These are phyloP conservation scores for Pitangus sulphuratus DNA, from an alignment of 2,797 vertebrate genomes.

Conservation along the genomic window DNA sequence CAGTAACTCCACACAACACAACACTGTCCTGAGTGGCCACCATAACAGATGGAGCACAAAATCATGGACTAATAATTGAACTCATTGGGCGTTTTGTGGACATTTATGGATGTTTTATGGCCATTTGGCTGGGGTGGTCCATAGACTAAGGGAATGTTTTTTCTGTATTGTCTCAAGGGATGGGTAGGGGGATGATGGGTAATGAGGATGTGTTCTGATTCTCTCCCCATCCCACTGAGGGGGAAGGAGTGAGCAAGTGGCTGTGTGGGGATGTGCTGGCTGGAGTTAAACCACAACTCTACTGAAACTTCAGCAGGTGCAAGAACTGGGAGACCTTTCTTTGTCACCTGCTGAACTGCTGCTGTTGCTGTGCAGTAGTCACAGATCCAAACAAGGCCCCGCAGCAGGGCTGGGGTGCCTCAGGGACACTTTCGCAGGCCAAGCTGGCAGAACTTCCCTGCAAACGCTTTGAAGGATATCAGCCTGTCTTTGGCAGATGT, in stretches of 20 bases:
- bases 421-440: not conserved
- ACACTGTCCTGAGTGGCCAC: not conserved
- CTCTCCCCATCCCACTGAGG: not conserved
- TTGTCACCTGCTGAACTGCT: not conserved
- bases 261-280: not conserved
- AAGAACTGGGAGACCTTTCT: not conserved
- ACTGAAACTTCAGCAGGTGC: not conserved
- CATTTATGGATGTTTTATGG: not conserved
- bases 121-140: not conserved
- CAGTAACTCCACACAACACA: not conserved
- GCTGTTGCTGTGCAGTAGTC: not conserved
- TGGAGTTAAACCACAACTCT: not conserved
- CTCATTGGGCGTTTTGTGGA: not conserved
- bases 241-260: accelerated
- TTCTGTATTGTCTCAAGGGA: not conserved
- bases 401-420: not conserved
- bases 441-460: not conserved
- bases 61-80: not conserved
- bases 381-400: not conserved
- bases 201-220: not conserved
- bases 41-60: not conserved
- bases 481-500: not conserved
- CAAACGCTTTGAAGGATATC: not conserved
- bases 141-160: not conserved
- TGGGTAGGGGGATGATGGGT: not conserved